phyloP scores from a whole-genome alignment of 2,888 invertebrate genomes.

The Dryocosmus kuriphilus region DNA sequence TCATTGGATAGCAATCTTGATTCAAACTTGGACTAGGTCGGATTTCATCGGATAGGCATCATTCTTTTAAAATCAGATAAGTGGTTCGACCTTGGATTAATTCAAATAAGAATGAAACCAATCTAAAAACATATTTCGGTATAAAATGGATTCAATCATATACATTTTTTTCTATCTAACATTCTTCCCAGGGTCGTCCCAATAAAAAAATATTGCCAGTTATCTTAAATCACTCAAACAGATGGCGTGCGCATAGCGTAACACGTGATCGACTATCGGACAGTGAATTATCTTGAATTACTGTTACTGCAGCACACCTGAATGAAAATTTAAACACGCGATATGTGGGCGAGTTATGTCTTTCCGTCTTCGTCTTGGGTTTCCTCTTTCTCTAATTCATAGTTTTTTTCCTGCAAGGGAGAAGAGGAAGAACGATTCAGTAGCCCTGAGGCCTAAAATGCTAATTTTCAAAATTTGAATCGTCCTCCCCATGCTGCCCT shows the following conservation, averaged over 20 bases:
- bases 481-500: too few species aligned
- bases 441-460: constrained; percentile 50
- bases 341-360: constrained; percentile 40
- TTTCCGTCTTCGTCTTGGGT: too few species aligned
- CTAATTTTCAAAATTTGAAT: constrained; percentile 56
- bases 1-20: too few species aligned
- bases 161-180: too few species aligned
- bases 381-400: constrained; percentile 26
- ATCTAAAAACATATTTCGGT: too few species aligned
- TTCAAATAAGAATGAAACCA: too few species aligned
- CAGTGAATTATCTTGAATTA: constrained; percentile 56
- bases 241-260: constrained; percentile 35
- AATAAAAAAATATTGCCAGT: constrained; percentile 26
- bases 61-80: too few species aligned
- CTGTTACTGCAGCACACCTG: constrained; percentile 52
- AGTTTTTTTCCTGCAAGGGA: constrained; percentile 8
- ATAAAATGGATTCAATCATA: too few species aligned
- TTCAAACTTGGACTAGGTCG: too few species aligned
- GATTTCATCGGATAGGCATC: too few species aligned
- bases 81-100: too few species aligned
- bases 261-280: constrained; percentile 43
- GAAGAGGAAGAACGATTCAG: constrained; percentile 48
- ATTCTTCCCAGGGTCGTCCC: too few species aligned
- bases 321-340: constrained; percentile 50
- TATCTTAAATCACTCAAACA: constrained; percentile 34